Base-by-base conservation (phyloP, 2,113 vertebrate genomes). In the Motacilla alba region DNA sequence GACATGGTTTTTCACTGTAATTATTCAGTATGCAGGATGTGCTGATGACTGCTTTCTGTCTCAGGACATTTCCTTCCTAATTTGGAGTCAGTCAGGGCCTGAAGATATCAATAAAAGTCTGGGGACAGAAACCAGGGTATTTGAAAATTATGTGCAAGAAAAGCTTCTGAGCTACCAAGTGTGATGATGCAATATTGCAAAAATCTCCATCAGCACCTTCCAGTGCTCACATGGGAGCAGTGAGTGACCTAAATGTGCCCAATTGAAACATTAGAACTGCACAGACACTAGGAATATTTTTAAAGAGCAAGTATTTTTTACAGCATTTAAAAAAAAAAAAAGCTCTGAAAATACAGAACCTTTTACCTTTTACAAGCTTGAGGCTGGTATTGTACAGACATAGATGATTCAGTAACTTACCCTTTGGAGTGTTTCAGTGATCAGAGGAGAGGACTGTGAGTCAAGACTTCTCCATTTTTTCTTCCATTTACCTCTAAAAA, bases 401-500 rank as follows among this genome's bases (percentile, higher is more conserved):
- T 0, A 37, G 50, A 30, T 39, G 68, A 86, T 66, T 77, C 83
- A 89, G 73, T 23, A 78, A 79, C 20, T 82, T 79, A 82, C 26
- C 7, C 8, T 79, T 89, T 26, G 33, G 37, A 62, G 53, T 33
- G 67, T 82, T 66, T 89, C 62, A 59, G 41, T 50, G 66, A 91
- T 80, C 50, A 88, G 76, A 86, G 44, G 53, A 95, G 64, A 83
- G 47, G 21, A 59, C 46, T 67, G 39, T 59, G 55, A 94, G 52
- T 46, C 79, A 88, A 59, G 55, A 69, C 7, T 83, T 93, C 13
- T 14, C 35, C 47, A 83, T 90, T 88, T 88, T 17, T 68, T 92
- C 79, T 80, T 87, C 72, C 93, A 12, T 81, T 94, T 93, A 83
- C 76, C 60, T 88, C 90, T 83, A 93, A 88, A 86, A 86, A 27